These are phyloP conservation scores for Euphonia xanthogaster DNA, from an alignment of 2,797 vertebrate genomes.

Conservation along the genomic window DNA sequence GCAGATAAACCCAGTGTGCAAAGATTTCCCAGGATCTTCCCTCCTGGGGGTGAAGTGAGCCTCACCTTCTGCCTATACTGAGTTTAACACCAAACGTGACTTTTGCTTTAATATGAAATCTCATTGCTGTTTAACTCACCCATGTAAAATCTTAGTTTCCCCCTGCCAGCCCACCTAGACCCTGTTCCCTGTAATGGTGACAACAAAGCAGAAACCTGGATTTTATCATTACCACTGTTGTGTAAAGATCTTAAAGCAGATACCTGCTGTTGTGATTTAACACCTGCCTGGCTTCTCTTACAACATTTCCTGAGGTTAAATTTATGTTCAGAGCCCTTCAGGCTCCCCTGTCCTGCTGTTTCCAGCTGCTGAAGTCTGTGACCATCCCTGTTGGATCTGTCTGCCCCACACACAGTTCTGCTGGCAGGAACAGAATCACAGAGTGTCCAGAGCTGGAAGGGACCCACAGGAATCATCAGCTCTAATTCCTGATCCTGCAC, in stretches of 20 bases:
- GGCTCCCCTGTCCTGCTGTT: background rate
- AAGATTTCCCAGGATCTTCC: background rate
- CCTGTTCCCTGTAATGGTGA: background rate
- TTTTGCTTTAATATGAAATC: background rate
- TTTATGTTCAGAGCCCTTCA: background rate
- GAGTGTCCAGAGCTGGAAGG: background rate
- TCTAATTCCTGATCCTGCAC: background rate
- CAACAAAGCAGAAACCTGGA: background rate
- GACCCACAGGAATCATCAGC: background rate
- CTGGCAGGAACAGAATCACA: background rate
- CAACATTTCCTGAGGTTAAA: background rate
- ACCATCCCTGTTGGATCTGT: background rate
- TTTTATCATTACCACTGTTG: background rate
- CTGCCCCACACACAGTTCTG: background rate
- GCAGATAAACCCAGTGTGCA: background rate
- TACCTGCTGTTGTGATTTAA: background rate
- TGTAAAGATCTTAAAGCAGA: background rate
- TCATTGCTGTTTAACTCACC: background rate
- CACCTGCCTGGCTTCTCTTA: background rate
- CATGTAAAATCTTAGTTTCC: background rate
- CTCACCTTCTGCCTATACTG: rapidly evolving
- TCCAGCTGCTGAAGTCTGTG: background rate
- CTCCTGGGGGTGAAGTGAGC: background rate
- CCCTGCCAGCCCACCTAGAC: background rate
- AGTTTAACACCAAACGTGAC: background rate